These are phyloP conservation scores for Falco concolor DNA, from an alignment of 2,797 vertebrate species.

Conservation along the genomic window DNA sequence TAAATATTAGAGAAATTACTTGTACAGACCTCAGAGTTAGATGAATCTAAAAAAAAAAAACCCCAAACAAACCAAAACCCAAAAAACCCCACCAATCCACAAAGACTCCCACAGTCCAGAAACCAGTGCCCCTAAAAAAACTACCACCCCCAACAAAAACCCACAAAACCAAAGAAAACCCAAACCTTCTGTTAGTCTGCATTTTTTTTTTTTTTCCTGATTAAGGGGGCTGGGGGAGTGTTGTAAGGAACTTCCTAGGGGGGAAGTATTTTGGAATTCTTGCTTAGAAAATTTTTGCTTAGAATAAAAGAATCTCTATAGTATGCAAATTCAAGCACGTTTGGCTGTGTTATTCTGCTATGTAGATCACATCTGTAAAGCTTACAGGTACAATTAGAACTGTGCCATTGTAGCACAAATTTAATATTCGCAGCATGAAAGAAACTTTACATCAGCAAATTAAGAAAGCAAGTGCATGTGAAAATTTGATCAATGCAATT, in stretches of 20 bases:
- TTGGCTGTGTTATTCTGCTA: background rate
- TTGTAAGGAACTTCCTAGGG: background rate
- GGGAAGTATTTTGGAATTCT: background rate
- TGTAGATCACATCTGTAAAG: background rate
- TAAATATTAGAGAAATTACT: background rate
- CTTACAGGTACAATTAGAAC: background rate
- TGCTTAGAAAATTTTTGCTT: background rate
- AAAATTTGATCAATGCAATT: background rate
- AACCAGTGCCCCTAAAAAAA: background rate
- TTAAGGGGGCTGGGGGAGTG: rapidly evolving
- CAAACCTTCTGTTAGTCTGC: background rate
- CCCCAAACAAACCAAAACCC: no score
- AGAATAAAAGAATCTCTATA: background rate
- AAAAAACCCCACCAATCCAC: no score
- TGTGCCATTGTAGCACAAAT: background rate
- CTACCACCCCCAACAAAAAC: no score
- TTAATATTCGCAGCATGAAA: background rate
- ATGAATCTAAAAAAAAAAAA: background rate
- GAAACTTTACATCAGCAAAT: background rate
- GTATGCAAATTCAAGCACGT: background rate
- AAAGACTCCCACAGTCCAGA: background rate
- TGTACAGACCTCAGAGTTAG: background rate
- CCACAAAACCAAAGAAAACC: background rate
- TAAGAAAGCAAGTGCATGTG: background rate
- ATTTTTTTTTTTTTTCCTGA: background rate